These are phyloP conservation scores for Polypterus bichir DNA, from an alignment of 2,113 vertebrate species.

Conservation along the genomic window DNA sequence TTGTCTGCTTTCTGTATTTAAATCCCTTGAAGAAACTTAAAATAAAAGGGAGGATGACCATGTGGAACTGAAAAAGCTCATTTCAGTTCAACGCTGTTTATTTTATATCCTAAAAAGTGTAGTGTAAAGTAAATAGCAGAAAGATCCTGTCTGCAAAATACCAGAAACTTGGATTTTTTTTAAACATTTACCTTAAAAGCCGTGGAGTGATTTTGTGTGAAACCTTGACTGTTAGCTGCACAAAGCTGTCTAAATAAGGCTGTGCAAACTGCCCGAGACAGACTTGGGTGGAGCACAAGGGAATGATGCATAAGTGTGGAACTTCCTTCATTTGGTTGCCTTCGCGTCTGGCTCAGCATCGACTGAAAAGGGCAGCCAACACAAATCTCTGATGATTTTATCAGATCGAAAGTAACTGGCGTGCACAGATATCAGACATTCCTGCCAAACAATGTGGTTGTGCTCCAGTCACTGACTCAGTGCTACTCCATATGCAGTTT, in stretches of 20 bases:
- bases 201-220: conserved; percentile 1
- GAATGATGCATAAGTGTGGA: conserved; percentile 38
- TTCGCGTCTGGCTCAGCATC: too few relatives aligned
- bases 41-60: too few relatives aligned
- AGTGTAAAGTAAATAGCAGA: too few relatives aligned
- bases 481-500: not conserved
- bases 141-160: too few relatives aligned
- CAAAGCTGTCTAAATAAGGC: conserved; percentile 33
- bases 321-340: conserved; percentile 37
- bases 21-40: too few relatives aligned
- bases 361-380: conserved; percentile 27
- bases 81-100: too few relatives aligned
- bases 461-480: not conserved
- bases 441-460: conserved; percentile 24
- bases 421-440: conserved; percentile 37
- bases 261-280: conserved; percentile 27
- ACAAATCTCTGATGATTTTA: conserved; percentile 37
- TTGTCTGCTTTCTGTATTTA: too few relatives aligned
- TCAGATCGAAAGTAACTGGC: conserved; percentile 41
- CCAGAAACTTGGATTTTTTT: too few relatives aligned
- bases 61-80: too few relatives aligned
- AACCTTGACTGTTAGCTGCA: conserved; percentile 23
- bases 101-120: too few relatives aligned
- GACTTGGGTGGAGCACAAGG: conserved; percentile 34
- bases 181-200: too few relatives aligned